Evolutionary conservation across 2,797 vertebrate genomes (phyloP), one percentile per base, ranked within the genome.

Genomic region (Scleropages formosus): DNA sequence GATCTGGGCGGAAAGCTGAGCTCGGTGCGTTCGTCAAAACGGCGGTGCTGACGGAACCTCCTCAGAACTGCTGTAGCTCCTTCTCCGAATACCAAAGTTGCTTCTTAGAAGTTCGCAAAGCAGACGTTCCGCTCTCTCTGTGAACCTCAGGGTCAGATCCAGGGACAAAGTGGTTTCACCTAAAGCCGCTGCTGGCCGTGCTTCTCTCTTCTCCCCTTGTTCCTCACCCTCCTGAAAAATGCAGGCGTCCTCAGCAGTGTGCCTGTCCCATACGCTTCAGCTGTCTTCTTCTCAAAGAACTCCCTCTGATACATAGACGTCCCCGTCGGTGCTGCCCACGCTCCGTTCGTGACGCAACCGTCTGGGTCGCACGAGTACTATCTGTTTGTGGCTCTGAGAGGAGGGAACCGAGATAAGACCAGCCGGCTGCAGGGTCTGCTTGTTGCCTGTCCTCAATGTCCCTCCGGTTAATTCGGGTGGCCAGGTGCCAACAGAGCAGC

Each of bases 321-420:
- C 64, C 47, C 59, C 16, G 39, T 24, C 7, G 4, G 77, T 27
- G 16, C 77, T 69, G 44, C 65, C 72, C 58, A 56, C 74, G 68
- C 51, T 67, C 20, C 24, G 27, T 49, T 39, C 60, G 72, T 78
- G 77, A 78, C 65, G 65, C 76, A 73, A 31, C 64, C 62, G 65
- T 53, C 77, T 69, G 46, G 26, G 70, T 69, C 47, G 56, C 20
- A 53, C 44, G 64, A 78, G 63, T 69, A 16, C 24, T 78, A 78
- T 78, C 77, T 68, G 68, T n/a, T 4, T 77, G 70, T 73, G 49
- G 71, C 71, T 13, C 39, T 51, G 62, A 47, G 58, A 51, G 49
- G 4, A 58, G 22, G 62, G 59, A 24, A 24, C 31, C 12, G 15
- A 67, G 70, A 73, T 77, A 65, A 71, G 12, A 53, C 8, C 7